Base-by-base conservation (phyloP, 2,797 vertebrate genomes). In the Parotocinclus haroldoi region DNA sequence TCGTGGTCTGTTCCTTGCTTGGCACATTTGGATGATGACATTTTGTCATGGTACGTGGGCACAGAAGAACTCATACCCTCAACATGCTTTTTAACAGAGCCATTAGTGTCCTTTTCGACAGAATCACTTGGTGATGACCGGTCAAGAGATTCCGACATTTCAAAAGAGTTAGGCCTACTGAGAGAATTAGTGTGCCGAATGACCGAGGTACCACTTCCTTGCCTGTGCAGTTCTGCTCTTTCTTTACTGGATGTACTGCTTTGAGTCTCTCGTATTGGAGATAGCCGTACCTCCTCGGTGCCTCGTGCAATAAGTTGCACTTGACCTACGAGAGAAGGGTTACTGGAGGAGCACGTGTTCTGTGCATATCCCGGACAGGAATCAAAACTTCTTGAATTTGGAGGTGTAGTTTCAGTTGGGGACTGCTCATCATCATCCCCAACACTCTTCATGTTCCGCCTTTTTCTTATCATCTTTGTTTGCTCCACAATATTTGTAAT, bases 131-230 rank as follows among this genome's bases (percentile, higher is more conserved):
- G 89, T 46, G 93, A 93, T 10, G 79, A 79, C 75, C 89, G 91
- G 69, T 96, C 95, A 56, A 91, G 82, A 0, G 92, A 89, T 50
- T 99, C 96, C 0, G 80, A 81, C 78, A 94, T 96, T 79, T 99
- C 96, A 72, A 96, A 94, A 0, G 96, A 98, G 78, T 80, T 92
- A 6, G 93, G 94, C 81, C 93, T 86, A 80, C 95, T 98, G 55
- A 99, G 86, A 1, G 96, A 96, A 77, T 99, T 99, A 12, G 97
- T 99, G 71, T 99, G 97, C 74, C 96, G 93, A 78, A 99, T 99
- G 67, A 99, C 97, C 0, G 97, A 99, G 72, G 98, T 98, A 12
- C 94, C 94, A 36, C 94, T 91, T 49, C 95, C 94, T 71, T 96
- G 94, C 70, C 97, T 92, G 79, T 95, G 95, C 61, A 93, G 46